Evolutionary conservation across 2,888 invertebrate genomes (phyloP).

Genomic region (Tinea pellionella): DNA sequence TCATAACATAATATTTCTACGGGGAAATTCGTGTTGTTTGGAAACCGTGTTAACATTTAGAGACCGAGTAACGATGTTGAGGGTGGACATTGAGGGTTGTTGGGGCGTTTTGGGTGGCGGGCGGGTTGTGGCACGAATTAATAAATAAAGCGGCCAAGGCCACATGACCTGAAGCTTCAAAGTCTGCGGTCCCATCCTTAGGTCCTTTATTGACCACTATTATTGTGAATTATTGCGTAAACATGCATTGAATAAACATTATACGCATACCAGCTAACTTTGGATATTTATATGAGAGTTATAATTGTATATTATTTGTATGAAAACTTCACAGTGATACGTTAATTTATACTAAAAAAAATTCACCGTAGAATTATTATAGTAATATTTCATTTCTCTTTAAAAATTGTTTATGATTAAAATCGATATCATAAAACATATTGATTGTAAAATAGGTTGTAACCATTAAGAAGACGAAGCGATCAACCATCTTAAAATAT

Average conservation of each 20-base stretch:
- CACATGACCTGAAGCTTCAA: slow-evolving; percentile 35
- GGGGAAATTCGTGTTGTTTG: slow-evolving; percentile 8
- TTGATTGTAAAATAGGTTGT: neutral
- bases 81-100: slow-evolving; percentile 42
- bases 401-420: too few species aligned
- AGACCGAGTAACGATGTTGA: slow-evolving; percentile 1
- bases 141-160: slow-evolving; percentile 63
- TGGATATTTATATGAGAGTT: neutral
- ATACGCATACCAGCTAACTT: neutral
- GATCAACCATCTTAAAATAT: neutral
- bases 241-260: neutral
- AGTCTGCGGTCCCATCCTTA: slow-evolving; percentile 31
- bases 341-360: too few species aligned
- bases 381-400: too few species aligned
- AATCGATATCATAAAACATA: too few species aligned
- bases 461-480: neutral
- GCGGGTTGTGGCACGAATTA: slow-evolving; percentile 53
- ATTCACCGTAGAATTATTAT: too few species aligned
- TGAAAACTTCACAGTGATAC: too few species aligned
- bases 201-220: slow-evolving; percentile 27
- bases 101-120: slow-evolving; percentile 30
- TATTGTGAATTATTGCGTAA: neutral
- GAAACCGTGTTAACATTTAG: slow-evolving; percentile 11
- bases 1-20: neutral
- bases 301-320: too few species aligned